phyloP scores from a whole-genome alignment of 2,113 vertebrate genomes.

The Aythya baeri region DNA sequence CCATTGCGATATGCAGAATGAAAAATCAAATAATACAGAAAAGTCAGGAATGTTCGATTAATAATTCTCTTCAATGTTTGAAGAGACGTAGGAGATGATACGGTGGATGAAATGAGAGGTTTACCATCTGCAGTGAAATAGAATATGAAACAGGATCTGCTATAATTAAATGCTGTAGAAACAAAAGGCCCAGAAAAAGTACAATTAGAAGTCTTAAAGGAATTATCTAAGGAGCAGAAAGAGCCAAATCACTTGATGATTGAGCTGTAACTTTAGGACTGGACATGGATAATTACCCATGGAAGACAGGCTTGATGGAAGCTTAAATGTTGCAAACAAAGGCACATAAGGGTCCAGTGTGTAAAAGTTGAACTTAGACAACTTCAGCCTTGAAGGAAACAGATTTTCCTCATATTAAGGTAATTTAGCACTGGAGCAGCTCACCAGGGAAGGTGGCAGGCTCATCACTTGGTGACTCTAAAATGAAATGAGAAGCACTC shows the following conservation, averaged over 20 bases:
- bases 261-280: not conserved
- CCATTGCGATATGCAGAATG: not conserved
- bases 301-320: not conserved
- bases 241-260: not conserved
- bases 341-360: not conserved
- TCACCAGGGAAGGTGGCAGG: not conserved
- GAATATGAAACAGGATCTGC: constrained; percentile 8
- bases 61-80: constrained; percentile 34
- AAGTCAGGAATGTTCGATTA: not conserved
- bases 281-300: not conserved
- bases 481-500: constrained; percentile 13
- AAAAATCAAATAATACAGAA: constrained; percentile 21
- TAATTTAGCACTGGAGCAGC: constrained; percentile 1
- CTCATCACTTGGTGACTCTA: not conserved
- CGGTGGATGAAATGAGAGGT: constrained; percentile 10
- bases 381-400: not conserved
- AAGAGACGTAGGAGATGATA: not conserved
- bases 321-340: not conserved
- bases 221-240: constrained; percentile 2
- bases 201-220: constrained; percentile 9
- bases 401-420: not conserved
- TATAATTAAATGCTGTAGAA: constrained; percentile 19
- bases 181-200: not conserved
- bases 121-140: not conserved
- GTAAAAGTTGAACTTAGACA: not conserved